phyloP scores from a whole-genome alignment of 2,888 invertebrate species.

The Rhimphoctona megacephalus region DNA sequence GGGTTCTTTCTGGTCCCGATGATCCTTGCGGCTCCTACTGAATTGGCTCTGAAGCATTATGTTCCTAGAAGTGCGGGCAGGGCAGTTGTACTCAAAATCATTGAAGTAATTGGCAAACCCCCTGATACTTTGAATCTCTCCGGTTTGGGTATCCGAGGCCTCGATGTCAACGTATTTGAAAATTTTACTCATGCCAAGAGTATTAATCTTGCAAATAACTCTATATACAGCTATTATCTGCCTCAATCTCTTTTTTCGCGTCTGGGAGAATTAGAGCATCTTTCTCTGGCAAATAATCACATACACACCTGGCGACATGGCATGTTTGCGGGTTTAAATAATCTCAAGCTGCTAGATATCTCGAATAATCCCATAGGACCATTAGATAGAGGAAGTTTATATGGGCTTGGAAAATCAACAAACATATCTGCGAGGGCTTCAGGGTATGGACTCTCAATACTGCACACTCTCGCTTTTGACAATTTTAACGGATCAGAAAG shows the following conservation, averaged over 20 bases:
- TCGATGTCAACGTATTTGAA: constrained; percentile 73
- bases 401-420: constrained; percentile 69
- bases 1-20: background rate
- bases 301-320: constrained; percentile 1
- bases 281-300: constrained; percentile 70
- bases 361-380: constrained; percentile 73
- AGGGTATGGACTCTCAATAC: constrained; percentile 70
- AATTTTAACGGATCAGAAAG: background rate
- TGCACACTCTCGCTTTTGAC: constrained; percentile 42
- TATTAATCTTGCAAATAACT: constrained; percentile 73
- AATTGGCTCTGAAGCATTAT: constrained; percentile 41
- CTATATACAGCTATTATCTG: constrained; percentile 53
- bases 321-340: constrained; percentile 72
- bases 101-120: constrained; percentile 41
- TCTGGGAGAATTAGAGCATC: constrained; percentile 70
- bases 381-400: constrained; percentile 72
- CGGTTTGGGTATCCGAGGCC: constrained; percentile 48
- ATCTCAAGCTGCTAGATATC: constrained; percentile 73
- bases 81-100: constrained; percentile 60
- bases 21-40: constrained; percentile 2
- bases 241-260: constrained; percentile 74
- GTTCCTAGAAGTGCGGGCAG: constrained; percentile 65
- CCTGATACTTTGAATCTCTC: constrained; percentile 70
- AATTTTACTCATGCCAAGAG: constrained; percentile 68
- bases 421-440: constrained; percentile 72